Conservation (phyloP, 2,888 invertebrate genomes). For the Ichneumon xanthorius region DNA sequence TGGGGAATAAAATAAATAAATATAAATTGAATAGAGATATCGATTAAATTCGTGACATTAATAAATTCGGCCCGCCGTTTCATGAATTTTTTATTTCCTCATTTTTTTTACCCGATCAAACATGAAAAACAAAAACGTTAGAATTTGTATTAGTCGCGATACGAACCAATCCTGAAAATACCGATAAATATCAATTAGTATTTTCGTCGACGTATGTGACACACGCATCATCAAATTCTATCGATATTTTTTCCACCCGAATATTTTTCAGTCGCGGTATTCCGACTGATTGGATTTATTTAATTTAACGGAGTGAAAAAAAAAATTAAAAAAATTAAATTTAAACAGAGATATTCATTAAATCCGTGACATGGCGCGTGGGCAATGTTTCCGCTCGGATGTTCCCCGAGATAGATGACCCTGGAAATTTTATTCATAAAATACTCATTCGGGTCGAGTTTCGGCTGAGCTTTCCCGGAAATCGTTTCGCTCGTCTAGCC, state of each 20-base stretch:
- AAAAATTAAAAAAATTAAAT: not conserved
- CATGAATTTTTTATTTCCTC: too few relatives aligned
- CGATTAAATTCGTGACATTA: not conserved
- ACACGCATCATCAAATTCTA: not conserved
- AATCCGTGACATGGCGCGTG: not conserved
- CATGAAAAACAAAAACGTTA: too few relatives aligned
- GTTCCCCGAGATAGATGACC: not conserved
- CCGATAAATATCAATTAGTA: not conserved
- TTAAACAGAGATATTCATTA: not conserved
- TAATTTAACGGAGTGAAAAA: not conserved
- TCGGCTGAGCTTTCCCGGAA: not conserved
- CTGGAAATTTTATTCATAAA: conserved; percentile 27
- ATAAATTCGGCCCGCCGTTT: too few relatives aligned
- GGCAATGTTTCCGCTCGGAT: not conserved
- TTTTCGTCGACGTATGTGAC: not conserved
- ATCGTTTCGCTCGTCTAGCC: not conserved
- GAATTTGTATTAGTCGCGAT: too few relatives aligned
- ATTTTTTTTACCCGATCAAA: too few relatives aligned
- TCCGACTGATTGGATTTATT: not conserved
- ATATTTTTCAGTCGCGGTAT: not conserved
- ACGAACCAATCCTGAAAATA: too few relatives aligned
- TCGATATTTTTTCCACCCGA: not conserved
- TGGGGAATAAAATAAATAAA: not conserved
- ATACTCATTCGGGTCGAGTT: not conserved
- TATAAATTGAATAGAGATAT: not conserved